A percentile compares a stretch with the other conserved stretches of the same genome.
Evolutionary conservation across 2,797 vertebrate genomes (phyloP).

Genomic region (Semaprochilodus insignis): DNA sequence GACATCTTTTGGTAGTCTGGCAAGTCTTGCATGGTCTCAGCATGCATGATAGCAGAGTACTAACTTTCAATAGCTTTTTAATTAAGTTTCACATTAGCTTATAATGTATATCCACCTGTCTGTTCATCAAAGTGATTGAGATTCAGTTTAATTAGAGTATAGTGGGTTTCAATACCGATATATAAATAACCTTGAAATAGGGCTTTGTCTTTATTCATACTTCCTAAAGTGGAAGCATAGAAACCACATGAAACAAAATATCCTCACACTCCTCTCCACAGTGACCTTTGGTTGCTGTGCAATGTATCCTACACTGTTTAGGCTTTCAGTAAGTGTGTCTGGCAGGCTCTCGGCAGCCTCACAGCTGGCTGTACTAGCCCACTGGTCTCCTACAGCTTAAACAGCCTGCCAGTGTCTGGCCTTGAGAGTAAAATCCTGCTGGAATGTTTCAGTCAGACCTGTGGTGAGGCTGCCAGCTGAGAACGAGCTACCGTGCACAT

Average conservation of each 20-base stretch:
- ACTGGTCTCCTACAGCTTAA: conserved; percentile 19
- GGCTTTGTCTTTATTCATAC: neutral
- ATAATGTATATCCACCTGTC: too few species aligned
- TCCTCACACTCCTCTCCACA: conserved; percentile 22
- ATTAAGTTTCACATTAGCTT: too few species aligned
- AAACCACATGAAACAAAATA: neutral
- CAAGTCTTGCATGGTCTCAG: too few species aligned
- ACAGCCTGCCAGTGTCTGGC: conserved; percentile 55
- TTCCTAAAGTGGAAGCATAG: neutral
- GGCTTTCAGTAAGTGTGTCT: conserved; percentile 44
- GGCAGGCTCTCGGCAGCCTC: conserved; percentile 38
- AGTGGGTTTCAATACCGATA: neutral
- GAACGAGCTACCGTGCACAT: conserved; percentile 48
- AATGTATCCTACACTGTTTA: conserved; percentile 35
- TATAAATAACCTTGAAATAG: neutral
- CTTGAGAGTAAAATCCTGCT: conserved; percentile 44
- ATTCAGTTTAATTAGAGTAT: conserved; percentile 3
- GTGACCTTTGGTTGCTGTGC: conserved; percentile 44
- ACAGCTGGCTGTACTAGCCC: conserved; percentile 30
- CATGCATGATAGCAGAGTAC: too few species aligned
- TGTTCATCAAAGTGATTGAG: too few species aligned
- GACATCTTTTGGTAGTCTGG: too few species aligned
- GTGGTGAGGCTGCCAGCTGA: conserved; percentile 48
- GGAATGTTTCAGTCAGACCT: conserved; percentile 56
- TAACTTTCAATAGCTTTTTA: too few species aligned